Conservation (phyloP, 2,797 vertebrate genomes). For the Falco biarmicus region DNA sequence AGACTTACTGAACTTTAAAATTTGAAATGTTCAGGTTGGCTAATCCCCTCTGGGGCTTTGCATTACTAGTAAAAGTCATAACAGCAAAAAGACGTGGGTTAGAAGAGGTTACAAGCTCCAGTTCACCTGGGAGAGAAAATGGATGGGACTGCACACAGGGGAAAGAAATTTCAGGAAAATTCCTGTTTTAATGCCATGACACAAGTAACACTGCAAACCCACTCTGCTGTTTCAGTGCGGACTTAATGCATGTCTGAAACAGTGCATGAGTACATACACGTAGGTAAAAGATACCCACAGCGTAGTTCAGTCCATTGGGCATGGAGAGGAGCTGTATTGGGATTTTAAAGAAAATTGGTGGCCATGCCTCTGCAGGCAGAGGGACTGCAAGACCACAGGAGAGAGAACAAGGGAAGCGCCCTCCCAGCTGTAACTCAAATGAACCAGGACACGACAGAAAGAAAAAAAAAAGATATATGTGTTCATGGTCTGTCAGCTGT, state of each 20-base stretch:
- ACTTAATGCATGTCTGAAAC: neutral
- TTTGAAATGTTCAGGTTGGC: constrained; percentile 19
- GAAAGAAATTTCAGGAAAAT: neutral
- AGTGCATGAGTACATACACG: fast-evolving
- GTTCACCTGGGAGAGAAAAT: neutral
- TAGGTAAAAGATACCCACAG: neutral
- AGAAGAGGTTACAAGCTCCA: constrained; percentile 7
- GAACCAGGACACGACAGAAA: neutral
- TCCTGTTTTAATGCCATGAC: neutral
- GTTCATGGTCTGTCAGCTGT: neutral
- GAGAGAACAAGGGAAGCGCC: neutral
- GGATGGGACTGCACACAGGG: neutral
- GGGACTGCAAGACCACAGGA: neutral
- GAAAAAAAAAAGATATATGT: too few species aligned
- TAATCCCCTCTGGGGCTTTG: constrained; percentile 24
- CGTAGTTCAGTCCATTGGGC: neutral
- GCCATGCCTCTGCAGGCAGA: neutral
- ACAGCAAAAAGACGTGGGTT: constrained; percentile 19
- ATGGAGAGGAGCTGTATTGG: neutral
- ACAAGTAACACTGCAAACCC: neutral
- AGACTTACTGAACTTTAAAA: constrained; percentile 33
- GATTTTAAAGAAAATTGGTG: neutral
- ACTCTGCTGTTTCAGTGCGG: neutral
- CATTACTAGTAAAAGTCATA: neutral
- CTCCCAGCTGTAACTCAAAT: neutral